Conservation (phyloP, 2,888 invertebrate species). For the Tachina lurida region DNA sequence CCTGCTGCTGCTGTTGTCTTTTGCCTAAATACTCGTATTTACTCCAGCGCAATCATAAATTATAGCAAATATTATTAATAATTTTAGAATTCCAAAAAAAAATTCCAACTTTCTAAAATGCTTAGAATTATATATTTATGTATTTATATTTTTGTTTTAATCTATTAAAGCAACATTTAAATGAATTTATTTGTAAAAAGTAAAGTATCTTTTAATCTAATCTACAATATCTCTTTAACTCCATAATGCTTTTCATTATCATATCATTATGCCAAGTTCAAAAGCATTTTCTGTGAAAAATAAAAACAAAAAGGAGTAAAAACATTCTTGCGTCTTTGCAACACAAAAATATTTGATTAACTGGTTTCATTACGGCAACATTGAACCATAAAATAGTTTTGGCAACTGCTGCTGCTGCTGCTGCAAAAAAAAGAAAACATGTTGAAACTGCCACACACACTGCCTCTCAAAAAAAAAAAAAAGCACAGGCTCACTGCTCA, state of each 20-base stretch:
- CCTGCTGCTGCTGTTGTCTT: not conserved
- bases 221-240: conserved; percentile 58
- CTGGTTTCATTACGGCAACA: conserved; percentile 65
- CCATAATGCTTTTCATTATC: conserved; percentile 66
- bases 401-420: conserved; percentile 27
- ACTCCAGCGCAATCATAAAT: conserved; percentile 27
- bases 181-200: conserved; percentile 45
- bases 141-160: not conserved
- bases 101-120: conserved; percentile 45
- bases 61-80: conserved; percentile 38
- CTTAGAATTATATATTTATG: not conserved
- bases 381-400: conserved; percentile 62
- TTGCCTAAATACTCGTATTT: not conserved
- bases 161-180: conserved; percentile 37
- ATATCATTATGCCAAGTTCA: conserved; percentile 65
- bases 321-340: conserved; percentile 61
- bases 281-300: conserved; percentile 44
- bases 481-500: conserved; percentile 49
- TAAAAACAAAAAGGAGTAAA: not conserved
- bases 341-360: conserved; percentile 65
- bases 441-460: conserved; percentile 59
- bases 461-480: not conserved
- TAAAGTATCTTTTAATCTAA: conserved; percentile 63
- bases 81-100: conserved; percentile 23
- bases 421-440: not conserved